These are phyloP conservation scores for Euthynnus affinis DNA, from an alignment of 2,797 vertebrate genomes.

Conservation along the genomic window DNA sequence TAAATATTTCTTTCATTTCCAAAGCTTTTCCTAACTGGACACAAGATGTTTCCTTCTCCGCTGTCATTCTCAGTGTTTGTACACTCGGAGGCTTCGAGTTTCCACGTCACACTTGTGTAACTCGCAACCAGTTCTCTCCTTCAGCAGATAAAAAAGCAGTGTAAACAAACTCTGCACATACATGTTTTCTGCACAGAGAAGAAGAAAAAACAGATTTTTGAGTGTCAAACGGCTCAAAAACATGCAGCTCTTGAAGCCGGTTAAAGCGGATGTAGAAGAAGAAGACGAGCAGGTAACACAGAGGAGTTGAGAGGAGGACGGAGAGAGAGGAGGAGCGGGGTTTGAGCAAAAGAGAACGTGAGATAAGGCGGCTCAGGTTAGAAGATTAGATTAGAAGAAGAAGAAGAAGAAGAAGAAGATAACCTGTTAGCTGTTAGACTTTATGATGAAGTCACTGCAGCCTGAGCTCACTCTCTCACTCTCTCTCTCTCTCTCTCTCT, in stretches of 20 bases:
- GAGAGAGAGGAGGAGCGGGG: not conserved
- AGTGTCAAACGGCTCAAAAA: no score
- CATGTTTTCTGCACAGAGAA: no score
- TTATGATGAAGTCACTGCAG: not conserved
- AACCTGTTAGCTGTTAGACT: not conserved
- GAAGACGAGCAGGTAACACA: slow-evolving; percentile 11
- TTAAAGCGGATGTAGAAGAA: not conserved
- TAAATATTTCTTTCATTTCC: no score
- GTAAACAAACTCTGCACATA: no score
- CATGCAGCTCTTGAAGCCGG: slow-evolving; percentile 5
- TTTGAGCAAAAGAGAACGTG: not conserved
- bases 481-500: slow-evolving; percentile 3
- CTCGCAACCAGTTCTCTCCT: no score
- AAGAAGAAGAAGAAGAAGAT: slow-evolving; percentile 9
- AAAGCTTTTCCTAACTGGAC: no score
- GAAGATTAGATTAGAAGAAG: slow-evolving; percentile 26
- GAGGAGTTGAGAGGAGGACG: slow-evolving; percentile 4
- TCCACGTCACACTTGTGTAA: no score
- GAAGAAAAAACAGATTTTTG: no score
- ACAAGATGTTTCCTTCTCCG: no score
- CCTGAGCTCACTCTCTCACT: not conserved
- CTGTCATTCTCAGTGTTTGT: no score
- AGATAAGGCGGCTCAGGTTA: slow-evolving; percentile 25
- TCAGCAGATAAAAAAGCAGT: no score
- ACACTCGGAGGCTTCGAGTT: no score